phyloP scores from a whole-genome alignment of 2,113 vertebrate genomes.

The Peromyscus maniculatus region DNA sequence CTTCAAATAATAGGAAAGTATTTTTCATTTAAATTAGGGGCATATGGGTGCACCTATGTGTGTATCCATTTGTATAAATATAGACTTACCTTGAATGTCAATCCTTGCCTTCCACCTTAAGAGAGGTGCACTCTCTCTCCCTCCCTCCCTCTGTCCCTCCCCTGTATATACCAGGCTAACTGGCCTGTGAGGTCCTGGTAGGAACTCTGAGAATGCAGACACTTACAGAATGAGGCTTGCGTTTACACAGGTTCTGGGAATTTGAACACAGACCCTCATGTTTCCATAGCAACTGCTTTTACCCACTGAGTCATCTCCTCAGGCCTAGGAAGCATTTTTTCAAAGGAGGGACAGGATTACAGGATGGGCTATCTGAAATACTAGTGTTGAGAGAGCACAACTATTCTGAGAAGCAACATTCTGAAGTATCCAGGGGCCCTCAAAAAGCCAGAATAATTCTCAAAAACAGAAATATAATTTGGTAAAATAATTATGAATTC shows the following conservation, averaged over 20 bases:
- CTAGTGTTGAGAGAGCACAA: background rate
- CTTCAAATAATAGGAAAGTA: background rate
- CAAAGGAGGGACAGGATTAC: background rate
- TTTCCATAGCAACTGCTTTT: background rate
- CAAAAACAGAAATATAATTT: background rate
- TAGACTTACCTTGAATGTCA: background rate
- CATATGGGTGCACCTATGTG: background rate
- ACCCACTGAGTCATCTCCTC: background rate
- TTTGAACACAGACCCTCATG: background rate
- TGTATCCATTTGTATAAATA: background rate
- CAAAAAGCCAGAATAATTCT: background rate
- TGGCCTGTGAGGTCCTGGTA: background rate
- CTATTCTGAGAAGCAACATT: background rate
- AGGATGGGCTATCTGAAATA: background rate
- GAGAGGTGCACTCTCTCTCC: background rate
- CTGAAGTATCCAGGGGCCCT: background rate
- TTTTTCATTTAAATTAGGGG: background rate
- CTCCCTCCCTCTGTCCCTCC: background rate
- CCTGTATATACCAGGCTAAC: background rate
- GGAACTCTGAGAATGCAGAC: background rate
- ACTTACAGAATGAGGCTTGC: background rate
- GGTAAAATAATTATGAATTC: background rate
- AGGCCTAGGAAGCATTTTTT: background rate
- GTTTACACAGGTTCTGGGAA: background rate
- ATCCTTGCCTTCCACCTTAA: background rate